A percentile compares a stretch with the other conserved stretches of the same genome.
Evolutionary conservation across 2,113 vertebrate genomes (phyloP).

Genomic region (Psephotus haematonotus): DNA sequence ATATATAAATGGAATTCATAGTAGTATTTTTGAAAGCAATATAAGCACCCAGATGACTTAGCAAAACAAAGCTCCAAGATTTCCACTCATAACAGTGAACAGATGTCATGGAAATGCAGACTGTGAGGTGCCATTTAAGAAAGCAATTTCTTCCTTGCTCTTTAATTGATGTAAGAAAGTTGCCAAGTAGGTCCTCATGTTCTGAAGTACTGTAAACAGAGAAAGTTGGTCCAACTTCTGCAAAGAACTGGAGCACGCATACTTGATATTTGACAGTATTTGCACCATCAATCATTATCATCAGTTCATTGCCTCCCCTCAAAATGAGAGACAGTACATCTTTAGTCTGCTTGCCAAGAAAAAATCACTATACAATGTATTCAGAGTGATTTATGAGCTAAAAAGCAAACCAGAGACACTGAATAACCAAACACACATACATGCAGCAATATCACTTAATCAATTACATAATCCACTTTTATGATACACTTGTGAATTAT

Average conservation of each 20-base stretch:
- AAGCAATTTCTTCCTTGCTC: not conserved
- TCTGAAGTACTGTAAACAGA: not conserved
- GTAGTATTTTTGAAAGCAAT: not conserved
- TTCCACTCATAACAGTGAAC: not conserved
- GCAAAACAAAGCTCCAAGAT: not conserved
- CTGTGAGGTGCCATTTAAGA: not conserved
- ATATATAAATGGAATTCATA: not conserved
- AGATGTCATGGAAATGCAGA: not conserved
- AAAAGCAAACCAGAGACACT: constrained; percentile 31
- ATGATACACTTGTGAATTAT: constrained; percentile 48
- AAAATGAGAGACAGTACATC: not conserved
- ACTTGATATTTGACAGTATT: not conserved
- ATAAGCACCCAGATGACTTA: not conserved
- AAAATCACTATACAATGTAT: not conserved
- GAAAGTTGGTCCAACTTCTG: not conserved
- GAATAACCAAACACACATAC: constrained; percentile 32
- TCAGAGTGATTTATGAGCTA: constrained; percentile 38
- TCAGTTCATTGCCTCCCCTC: not conserved
- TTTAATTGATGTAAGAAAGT: not conserved
- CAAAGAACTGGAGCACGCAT: not conserved
- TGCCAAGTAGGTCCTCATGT: not conserved
- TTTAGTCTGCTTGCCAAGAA: constrained; percentile 32
- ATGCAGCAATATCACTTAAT: constrained; percentile 40
- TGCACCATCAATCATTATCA: not conserved
- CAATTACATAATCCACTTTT: constrained; percentile 47